These are phyloP conservation scores for Phrynocephalus vlangalii DNA, from an alignment of 2,797 vertebrate species.

Conservation along the genomic window DNA sequence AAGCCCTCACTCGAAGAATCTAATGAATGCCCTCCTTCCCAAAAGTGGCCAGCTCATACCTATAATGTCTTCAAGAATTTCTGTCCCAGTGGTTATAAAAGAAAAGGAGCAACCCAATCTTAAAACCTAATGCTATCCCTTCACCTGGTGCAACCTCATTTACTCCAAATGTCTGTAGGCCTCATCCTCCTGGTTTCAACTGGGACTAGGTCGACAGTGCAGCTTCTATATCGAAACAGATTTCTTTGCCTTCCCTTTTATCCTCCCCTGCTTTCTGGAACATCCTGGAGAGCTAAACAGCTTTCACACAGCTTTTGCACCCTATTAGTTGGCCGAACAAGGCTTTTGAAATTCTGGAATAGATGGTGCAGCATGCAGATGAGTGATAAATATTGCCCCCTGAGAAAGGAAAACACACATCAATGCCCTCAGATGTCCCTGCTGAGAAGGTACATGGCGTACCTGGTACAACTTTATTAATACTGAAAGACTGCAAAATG, in stretches of 20 bases:
- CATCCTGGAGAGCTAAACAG: neutral
- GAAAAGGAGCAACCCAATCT: neutral
- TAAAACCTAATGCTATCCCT: too few species aligned
- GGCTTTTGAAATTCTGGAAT: neutral
- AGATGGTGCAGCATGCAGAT: neutral
- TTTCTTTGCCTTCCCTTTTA: neutral
- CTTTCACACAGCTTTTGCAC: neutral
- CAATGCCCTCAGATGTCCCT: neutral
- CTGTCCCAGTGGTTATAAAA: neutral
- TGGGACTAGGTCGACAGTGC: neutral
- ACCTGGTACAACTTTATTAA: slow-evolving; percentile 4
- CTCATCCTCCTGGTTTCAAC: neutral
- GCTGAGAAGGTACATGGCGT: neutral
- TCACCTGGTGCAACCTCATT: neutral
- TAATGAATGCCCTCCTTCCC: neutral
- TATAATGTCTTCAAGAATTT: neutral
- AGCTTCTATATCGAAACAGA: neutral
- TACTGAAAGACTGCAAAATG: slow-evolving; percentile 8
- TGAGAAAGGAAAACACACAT: neutral
- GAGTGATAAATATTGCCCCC: neutral
- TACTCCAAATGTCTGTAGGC: neutral
- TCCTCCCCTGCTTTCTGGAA: neutral
- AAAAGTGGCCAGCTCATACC: neutral
- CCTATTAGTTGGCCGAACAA: neutral
- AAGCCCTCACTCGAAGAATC: neutral